Base-by-base conservation (phyloP, 1,140 invertebrate genomes). In the Bombus picipes region DNA sequence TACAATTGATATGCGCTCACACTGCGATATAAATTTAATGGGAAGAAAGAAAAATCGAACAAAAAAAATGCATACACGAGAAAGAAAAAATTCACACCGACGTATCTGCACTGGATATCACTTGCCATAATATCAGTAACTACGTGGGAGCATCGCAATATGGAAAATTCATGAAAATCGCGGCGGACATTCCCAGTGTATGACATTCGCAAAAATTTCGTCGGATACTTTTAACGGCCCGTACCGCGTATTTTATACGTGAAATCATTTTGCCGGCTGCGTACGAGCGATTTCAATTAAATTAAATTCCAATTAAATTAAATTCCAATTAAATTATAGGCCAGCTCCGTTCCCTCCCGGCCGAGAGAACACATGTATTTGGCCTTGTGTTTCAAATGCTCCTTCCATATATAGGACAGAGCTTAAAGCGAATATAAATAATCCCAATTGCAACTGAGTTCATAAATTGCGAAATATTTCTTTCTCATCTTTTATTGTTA, bases 251-350 rank as follows among this genome's bases (percentile, higher is more conserved):
- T 85, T 85, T 80, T 72, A 59, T 85, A 80, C 66, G 28, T n/a
- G 59, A 47, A 62, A 65, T 66, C 83, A 84, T 84, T 84, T 80
- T 57, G 39, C n/a, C 83, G 53, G 76, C 68, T 68, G 83, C 53
- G 22, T 80, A 80, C 76, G 76, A 79, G 53, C 83, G 83, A 80
- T 85, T 84, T 84, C 72, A 84, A 84, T 84, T 84, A 84, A 84
- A 84, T 84, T 79, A 77, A 84, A 84, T 84, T 85, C 76, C 83
- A 85, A 85, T 85, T 85, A 84, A 84, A 78, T 84, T 79, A 79
- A 79, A 84, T 83, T 83, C 59, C 81, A 83, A 83, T 83, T 83
- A 83, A 77, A 83, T 83, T 83, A 83, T 83, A 80, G 76, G 83
- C 76, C 47, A 32, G 18, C 34, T 34, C n/a, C 47, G 77, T 47